Evolutionary conservation across 2,113 vertebrate species (phyloP).

Genomic region (Aviceda subcristata): DNA sequence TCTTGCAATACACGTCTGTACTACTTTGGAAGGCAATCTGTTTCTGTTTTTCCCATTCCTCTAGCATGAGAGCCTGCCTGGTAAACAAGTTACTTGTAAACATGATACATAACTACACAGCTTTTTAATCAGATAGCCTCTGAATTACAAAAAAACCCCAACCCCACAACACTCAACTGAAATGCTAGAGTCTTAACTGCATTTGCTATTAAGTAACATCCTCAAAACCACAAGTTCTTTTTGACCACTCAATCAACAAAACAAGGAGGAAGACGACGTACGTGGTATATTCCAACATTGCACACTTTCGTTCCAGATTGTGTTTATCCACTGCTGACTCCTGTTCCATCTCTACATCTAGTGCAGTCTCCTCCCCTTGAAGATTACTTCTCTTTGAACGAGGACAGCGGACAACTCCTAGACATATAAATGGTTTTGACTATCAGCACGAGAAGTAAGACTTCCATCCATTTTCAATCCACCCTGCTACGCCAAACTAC

Average conservation of each 20-base stretch:
- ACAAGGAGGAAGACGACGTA: conserved; percentile 20
- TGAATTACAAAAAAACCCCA: background rate
- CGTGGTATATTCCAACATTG: conserved; percentile 77
- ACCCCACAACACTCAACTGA: background rate
- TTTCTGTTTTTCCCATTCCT: background rate
- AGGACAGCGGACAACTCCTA: conserved; percentile 76
- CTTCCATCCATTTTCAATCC: background rate
- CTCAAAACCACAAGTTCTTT: background rate
- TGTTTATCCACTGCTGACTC: conserved; percentile 73
- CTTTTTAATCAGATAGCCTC: background rate
- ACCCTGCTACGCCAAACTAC: background rate
- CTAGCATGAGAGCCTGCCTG: background rate
- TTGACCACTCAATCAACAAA: background rate
- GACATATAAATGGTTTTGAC: background rate
- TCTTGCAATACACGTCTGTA: background rate
- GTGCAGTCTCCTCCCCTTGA: conserved; percentile 5
- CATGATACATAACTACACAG: background rate
- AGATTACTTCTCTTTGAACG: conserved; percentile 48
- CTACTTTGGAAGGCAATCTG: background rate
- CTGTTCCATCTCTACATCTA: conserved; percentile 71
- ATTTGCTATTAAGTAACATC: background rate
- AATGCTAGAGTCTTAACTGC: background rate
- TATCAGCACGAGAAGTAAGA: background rate
- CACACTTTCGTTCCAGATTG: conserved; percentile 76
- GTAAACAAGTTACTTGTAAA: background rate